phyloP scores from a whole-genome alignment of 2,113 vertebrate species.

The Sterna hirundo region DNA sequence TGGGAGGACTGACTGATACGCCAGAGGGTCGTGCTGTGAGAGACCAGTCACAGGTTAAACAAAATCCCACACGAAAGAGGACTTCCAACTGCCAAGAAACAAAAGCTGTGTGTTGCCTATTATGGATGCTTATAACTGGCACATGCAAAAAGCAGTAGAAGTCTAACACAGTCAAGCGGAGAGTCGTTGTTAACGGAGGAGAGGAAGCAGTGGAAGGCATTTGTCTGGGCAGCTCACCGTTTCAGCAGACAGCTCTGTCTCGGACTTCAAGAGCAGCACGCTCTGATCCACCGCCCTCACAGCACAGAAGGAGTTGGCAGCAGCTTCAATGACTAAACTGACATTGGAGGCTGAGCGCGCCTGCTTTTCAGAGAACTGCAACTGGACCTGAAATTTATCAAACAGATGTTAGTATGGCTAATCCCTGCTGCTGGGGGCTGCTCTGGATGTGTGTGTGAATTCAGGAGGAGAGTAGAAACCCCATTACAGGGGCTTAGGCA shows the following conservation, averaged over 20 bases:
- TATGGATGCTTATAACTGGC: background rate
- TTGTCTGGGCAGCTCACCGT: background rate
- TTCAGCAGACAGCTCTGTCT: conserved; percentile 60
- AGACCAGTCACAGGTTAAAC: background rate
- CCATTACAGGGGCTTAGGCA: background rate
- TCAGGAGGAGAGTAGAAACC: background rate
- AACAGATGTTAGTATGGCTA: background rate
- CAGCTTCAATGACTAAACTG: conserved; percentile 72
- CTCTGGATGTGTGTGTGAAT: background rate
- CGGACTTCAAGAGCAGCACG: conserved; percentile 71
- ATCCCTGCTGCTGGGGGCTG: background rate
- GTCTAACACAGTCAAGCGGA: background rate
- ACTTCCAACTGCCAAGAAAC: background rate
- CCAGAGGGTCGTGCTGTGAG: background rate
- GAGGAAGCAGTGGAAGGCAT: background rate
- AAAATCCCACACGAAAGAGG: background rate
- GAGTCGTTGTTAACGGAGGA: background rate
- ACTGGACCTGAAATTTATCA: conserved; percentile 74
- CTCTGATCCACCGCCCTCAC: conserved; percentile 85
- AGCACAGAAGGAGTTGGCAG: conserved; percentile 82
- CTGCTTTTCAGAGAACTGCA: conserved; percentile 75
- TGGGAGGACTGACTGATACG: background rate
- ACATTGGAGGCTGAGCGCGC: conserved; percentile 69
- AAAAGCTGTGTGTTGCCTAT: background rate
- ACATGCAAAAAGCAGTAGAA: background rate